Evolutionary conservation across 2,113 vertebrate genomes (phyloP), one percentile per base, ranked within the genome.

Genomic region (Rhinichthys klamathensis): DNA sequence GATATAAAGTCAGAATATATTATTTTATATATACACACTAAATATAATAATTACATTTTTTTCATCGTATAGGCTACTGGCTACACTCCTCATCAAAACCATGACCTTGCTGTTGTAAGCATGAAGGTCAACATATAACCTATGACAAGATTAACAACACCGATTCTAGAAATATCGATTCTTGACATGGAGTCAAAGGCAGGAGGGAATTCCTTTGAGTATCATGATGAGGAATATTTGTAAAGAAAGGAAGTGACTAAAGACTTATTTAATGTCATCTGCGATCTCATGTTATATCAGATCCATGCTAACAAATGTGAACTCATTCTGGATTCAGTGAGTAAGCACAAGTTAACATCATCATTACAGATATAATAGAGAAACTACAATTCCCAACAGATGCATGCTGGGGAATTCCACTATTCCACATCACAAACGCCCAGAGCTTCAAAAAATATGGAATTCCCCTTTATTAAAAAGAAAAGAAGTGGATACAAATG

Each of bases 401-500:
- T 63, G 58, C 12, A 65, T 80, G 38, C 3, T 2, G 27, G 78
- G 78, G 58, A 80, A 46, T 80, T 63, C 78, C 56, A 46, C 58
- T 25, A 46, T 25, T 46, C n/a, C 41, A 46, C 41, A 46, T 12
- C 70, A 46, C 41, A 25, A 13, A 25, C 18, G 30, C 18, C 56
- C 51, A 27, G 77, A 46, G 77, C 10, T 41, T 49, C 0, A 44
- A 61, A 41, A 38, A 27, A 44, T 11, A 44, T 63, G 77, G 58
- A 80, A 80, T 27, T 80, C n/a, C 58, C 77, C 77, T 11, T 80
- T 80, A 21, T 46, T 23, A 73, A n/a, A 25, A 15, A 46, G 5
- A 46, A 73, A 46, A 73, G 70, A 73, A 15, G 10, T 23, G 1
- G 41, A 13, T 38, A 44, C 21, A 58, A 27, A 78, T 32, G 49